Conservation (phyloP, 2,797 vertebrate species). For the Ceryle rudis region DNA sequence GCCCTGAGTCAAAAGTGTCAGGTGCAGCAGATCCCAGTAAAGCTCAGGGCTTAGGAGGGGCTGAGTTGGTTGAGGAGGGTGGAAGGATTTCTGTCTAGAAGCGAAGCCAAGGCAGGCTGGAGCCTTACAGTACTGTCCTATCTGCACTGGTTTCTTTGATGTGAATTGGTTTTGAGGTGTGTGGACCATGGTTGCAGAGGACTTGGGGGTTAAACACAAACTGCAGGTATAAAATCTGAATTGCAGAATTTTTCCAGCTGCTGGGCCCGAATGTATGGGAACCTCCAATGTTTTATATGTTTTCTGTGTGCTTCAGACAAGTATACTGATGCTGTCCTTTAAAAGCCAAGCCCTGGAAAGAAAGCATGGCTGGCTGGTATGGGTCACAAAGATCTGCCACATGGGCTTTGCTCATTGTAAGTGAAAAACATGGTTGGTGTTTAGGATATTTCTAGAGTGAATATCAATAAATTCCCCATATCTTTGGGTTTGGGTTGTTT, state of each 20-base stretch:
- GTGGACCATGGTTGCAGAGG: fast-evolving
- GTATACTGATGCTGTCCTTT: not conserved
- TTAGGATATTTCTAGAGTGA: not conserved
- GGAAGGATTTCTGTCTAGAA: not conserved
- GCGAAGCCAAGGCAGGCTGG: not conserved
- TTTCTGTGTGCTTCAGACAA: not conserved
- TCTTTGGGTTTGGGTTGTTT: not conserved
- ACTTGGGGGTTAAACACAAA: not conserved
- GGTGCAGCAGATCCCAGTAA: constrained; percentile 46
- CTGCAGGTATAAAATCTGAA: fast-evolving
- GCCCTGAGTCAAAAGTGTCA: not conserved
- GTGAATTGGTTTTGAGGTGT: not conserved
- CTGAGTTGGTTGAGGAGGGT: not conserved
- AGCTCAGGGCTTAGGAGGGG: not conserved
- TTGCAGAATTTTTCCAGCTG: not conserved
- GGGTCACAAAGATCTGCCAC: not conserved
- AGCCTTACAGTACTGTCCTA: not conserved
- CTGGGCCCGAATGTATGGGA: not conserved
- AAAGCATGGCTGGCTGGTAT: not conserved
- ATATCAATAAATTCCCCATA: fast-evolving
- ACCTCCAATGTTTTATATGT: not conserved
- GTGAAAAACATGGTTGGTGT: not conserved
- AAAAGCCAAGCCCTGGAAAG: not conserved
- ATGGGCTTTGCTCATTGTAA: not conserved
- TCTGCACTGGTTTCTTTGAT: not conserved